Percentiles rank a stretch among this genome's conserved stretches.
phyloP scores from a whole-genome alignment of 2,113 vertebrate species.

The Myotis brandtii region DNA sequence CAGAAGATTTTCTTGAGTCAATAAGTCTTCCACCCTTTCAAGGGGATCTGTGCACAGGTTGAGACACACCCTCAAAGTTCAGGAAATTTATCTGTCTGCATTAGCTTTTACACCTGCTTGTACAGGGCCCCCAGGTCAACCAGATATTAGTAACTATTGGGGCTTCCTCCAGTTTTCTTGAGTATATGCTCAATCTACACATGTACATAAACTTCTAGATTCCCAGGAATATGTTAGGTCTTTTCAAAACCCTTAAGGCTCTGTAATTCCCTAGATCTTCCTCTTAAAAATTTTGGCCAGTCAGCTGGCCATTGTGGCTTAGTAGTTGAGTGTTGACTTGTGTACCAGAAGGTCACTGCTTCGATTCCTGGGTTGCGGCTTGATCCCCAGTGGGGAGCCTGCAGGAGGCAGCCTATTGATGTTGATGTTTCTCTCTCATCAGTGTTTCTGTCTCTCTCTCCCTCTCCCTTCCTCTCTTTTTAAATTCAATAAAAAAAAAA shows the following conservation, averaged over 20 bases:
- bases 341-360: too few species aligned
- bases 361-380: too few species aligned
- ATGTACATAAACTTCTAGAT: neutral
- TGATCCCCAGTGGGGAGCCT: too few species aligned
- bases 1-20: neutral
- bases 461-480: too few species aligned
- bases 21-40: neutral
- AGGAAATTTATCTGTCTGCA: neutral
- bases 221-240: neutral
- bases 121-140: neutral
- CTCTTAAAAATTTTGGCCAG: neutral
- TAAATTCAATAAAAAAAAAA: too few species aligned
- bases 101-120: neutral
- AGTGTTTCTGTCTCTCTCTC: too few species aligned
- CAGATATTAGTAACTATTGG: neutral
- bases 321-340: too few species aligned
- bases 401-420: too few species aligned
- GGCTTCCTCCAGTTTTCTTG: neutral
- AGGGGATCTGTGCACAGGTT: neutral
- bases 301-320: too few species aligned
- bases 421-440: too few species aligned
- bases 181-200: neutral
- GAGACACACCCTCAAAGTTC: neutral
- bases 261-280: neutral
- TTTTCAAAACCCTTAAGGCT: constrained; percentile 4